These are phyloP conservation scores for Burhinus bistriatus DNA, from an alignment of 2,113 vertebrate species.

Conservation along the genomic window DNA sequence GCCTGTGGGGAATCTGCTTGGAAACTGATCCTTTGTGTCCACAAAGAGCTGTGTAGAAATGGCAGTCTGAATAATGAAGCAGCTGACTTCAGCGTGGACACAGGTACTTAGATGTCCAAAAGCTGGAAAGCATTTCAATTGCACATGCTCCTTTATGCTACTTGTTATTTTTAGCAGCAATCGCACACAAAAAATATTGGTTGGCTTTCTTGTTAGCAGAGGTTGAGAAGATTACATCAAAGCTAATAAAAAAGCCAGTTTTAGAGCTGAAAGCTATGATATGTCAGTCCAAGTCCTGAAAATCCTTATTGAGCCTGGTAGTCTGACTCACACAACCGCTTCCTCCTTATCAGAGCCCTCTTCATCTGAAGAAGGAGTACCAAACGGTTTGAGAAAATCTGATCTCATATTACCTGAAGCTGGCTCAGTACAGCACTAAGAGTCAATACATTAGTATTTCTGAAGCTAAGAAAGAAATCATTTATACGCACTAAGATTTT, in stretches of 20 bases:
- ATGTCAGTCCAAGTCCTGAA: not conserved
- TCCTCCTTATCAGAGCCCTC: not conserved
- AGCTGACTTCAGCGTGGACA: not conserved
- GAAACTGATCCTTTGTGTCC: not conserved
- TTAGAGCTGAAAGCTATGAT: not conserved
- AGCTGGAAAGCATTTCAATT: not conserved
- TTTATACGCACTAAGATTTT: not conserved
- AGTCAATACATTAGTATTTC: not conserved
- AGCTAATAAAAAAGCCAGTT: not conserved
- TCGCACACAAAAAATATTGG: not conserved
- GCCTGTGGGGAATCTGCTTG: not conserved
- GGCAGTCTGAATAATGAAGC: not conserved
- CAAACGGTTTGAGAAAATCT: not conserved
- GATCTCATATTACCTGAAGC: not conserved
- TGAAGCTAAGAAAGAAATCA: not conserved
- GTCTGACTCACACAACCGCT: not conserved
- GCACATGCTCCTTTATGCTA: not conserved
- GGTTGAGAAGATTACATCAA: not conserved
- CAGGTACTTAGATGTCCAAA: not conserved
- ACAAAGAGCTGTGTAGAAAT: not conserved
- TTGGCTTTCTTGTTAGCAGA: not conserved
- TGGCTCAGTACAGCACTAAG: not conserved
- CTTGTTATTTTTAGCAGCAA: not conserved
- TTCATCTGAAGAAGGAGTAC: not conserved
- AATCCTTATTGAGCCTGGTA: not conserved